Base-by-base conservation (phyloP, 1,140 invertebrate genomes). In the Diorhabda carinulata region DNA sequence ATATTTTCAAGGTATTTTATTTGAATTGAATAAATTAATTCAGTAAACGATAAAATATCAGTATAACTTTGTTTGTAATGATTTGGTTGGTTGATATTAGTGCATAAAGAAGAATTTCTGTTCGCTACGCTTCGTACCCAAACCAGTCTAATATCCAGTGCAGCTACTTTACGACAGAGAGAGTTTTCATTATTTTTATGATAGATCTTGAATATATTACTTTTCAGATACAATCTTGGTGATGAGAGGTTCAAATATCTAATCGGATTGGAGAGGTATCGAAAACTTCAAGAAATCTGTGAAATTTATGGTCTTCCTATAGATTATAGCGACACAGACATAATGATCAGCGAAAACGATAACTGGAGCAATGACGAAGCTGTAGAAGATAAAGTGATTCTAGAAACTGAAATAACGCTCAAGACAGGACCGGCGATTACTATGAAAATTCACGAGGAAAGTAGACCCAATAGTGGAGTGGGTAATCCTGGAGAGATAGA, bases 321-420 rank as follows among this genome's bases (percentile, higher is more conserved):
- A 41, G 63, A 43, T 56, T 69, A 71, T 44, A 57, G 61, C 25
- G 64, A 64, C 3, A 61, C 59, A 5, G 64, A 56, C 9, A 47
- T 41, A 45, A 41, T 10, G 3, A 40, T 62, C n/a, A 45, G 43
- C 5, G 69, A 66, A 5, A 62, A 66, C 6, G 52, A 57, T 5
- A 5, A 68, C 10, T 68, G 68, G 69, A 61, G 67, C 40, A 4
- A 0, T 4, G 47, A 52, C 2, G 47, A 52, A 4, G 8, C 66
- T 59, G 40, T 73, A 5, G 79, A 79, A 72, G 86, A 83, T 4
- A 88, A 89, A 80, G 86, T 92, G 0, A 89, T 93, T 56, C 83
- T 93, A 66, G 91, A 92, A 82, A 92, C 91, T 0, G 91, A 92
- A 83, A 91, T 92, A 10, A 89, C 91, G 75, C 88, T 93, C 64